Evolutionary conservation across 2,888 invertebrate species (phyloP), one percentile per base, ranked within the genome.

Genomic region (Temnothorax rugatulus): DNA sequence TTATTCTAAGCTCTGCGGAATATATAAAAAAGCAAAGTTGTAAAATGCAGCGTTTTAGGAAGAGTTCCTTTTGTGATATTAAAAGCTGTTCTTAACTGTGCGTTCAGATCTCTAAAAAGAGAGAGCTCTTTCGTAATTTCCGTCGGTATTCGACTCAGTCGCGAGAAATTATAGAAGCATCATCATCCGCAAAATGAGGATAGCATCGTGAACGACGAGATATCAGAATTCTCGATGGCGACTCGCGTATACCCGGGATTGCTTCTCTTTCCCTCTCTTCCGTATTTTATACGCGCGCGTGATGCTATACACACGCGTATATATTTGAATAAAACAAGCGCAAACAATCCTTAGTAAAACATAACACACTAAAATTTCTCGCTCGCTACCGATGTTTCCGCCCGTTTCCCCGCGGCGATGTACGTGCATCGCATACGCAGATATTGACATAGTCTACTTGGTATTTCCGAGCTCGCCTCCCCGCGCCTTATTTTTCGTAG

Each of bases 341-440:
- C 88, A 86, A 84, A 86, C 86, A 86, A 83, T 82, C 44, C 82
- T 88, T 81, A 25, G 90, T 82, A 90, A 84, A 84, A 75, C 77
- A 82, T 69, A 84, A 83, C 79, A 82, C 74, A 77, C 79, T 38
- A 74, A 82, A 82, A 57, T 79, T 84, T 89, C 82, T 82, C 87
- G 68, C 83, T 21, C 52, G 34, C 29, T 50, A n/a, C 61, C 64
- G 52, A 61, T 61, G 25, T 41, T 54, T 2, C 86, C 69, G 84
- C 82, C 29, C 41, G 61, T 47, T 57, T 64, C 29, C 41, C 77
- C 71, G 79, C 18, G 47, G 59, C 59, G 61, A 69, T 50, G 50
- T 54, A 34, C 66, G 64, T 61, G 74, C 68, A 89, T 83, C 50
- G 83, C 76, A 64, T 81, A 64, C 75, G 18, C 52, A 61, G 47